These are phyloP conservation scores for Dolomedes plantarius DNA, from an alignment of 2,888 invertebrate species.

Conservation along the genomic window DNA sequence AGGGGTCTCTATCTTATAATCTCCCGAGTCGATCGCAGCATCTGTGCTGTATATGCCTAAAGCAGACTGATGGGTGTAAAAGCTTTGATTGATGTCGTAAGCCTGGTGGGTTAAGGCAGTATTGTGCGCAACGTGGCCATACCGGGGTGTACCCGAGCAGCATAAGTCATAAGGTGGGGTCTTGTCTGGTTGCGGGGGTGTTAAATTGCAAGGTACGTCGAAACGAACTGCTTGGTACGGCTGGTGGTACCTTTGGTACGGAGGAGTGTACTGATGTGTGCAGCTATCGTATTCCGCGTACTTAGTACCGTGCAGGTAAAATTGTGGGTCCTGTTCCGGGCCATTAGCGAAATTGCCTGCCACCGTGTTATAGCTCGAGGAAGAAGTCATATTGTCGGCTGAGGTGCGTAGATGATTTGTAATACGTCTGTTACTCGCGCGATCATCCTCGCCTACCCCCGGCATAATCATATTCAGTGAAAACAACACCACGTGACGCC, in stretches of 20 bases:
- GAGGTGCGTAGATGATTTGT: conserved; percentile 66
- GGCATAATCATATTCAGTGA: conserved; percentile 70
- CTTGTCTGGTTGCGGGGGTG: conserved; percentile 59
- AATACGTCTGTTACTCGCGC: conserved; percentile 57
- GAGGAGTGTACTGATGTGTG: conserved; percentile 34
- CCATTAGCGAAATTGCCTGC: conserved; percentile 33
- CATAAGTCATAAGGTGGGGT: conserved; percentile 53
- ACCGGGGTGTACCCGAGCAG: conserved; percentile 30
- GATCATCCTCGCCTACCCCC: conserved; percentile 41
- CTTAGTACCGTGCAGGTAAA: conserved; percentile 20
- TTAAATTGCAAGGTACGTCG: conserved; percentile 44
- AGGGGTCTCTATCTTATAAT: conserved; percentile 54
- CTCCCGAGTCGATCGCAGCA: conserved; percentile 11
- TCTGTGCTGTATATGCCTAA: not conserved
- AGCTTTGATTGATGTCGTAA: conserved; percentile 40
- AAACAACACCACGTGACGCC: conserved; percentile 68
- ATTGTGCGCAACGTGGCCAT: conserved; percentile 25
- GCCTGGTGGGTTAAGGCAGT: conserved; percentile 23
- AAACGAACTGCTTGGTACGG: conserved; percentile 24
- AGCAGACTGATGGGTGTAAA: conserved; percentile 11
- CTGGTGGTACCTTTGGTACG: conserved; percentile 34
- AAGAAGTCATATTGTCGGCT: conserved; percentile 64
- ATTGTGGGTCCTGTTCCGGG: conserved; percentile 39
- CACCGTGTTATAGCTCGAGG: conserved; percentile 52
- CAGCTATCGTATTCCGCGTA: conserved; percentile 33